These are phyloP conservation scores for Sycon ciliatum DNA, from an alignment of 37 sponge, comb jelly and placozoan genomes.

Conservation along the genomic window DNA sequence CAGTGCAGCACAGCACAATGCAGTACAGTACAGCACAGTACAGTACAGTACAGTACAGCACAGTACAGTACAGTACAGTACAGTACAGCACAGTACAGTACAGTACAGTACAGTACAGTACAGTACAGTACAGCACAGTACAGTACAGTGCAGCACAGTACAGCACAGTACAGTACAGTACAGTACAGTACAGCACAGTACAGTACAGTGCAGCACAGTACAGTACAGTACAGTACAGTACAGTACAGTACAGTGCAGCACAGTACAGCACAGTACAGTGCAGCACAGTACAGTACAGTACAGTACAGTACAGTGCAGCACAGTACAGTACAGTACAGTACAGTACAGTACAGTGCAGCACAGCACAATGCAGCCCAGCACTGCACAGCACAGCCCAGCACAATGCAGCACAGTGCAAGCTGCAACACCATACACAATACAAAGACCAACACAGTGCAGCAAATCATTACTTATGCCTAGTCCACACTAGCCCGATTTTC, in stretches of 20 bases:
- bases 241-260: conserved; percentile 16
- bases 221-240: conserved; percentile 23
- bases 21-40: conserved; percentile 17
- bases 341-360: conserved; percentile 16
- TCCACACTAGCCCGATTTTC: too few species aligned
- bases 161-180: conserved; percentile 28
- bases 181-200: conserved; percentile 26
- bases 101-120: conserved; percentile 21
- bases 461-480: too few species aligned
- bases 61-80: conserved; percentile 1
- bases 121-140: conserved; percentile 14
- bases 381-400: background rate
- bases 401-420: conserved; percentile 24
- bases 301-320: conserved; percentile 13
- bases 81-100: background rate
- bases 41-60: conserved; percentile 9
- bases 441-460: too few species aligned
- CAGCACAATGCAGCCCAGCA: conserved; percentile 5
- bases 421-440: too few species aligned
- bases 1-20: background rate
- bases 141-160: conserved; percentile 30
- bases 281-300: conserved; percentile 22
- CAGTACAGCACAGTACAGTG: conserved; percentile 28
- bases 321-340: conserved; percentile 19
- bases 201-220: conserved; percentile 24